Evolutionary conservation across 1,140 invertebrate genomes (phyloP), one percentile per base, ranked within the genome.

Genomic region (Antheraea mylitta): DNA sequence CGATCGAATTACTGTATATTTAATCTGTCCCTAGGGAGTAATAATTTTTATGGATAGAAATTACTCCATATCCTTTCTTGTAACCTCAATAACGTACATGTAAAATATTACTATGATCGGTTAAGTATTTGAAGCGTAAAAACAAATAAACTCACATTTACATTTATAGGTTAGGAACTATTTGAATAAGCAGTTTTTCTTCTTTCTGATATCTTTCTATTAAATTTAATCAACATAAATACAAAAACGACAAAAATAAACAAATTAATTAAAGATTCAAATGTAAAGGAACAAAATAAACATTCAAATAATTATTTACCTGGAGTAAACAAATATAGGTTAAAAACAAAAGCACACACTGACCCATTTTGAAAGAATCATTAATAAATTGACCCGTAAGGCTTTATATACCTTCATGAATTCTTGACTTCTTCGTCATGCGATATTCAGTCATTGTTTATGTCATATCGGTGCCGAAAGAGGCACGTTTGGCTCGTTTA

Each of bases 401-500:
- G 63, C 42, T 72, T 82, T 86, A 75, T 88, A 86, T 87, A 84
- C 67, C 36, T 67, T 69, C 42, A 6, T 18, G 11, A 10, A 65
- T 48, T 67, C 61, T 59, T 58, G 45, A 65, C 10, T 16, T 22
- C 64, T 71, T 76, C 73, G 77, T 80, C 70, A 74, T 77, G 72
- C 73, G 9, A 16, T 53, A 45, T 67, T 71, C 67, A 74, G 66
- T 76, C 72, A 80, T 75, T 75, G 74, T 77, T 76, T 63, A 53
- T 63, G 67, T 63, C 62, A 16, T 66, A 64, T 77, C 78, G 81
- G 78, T 76, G 68, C 69, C 13, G 16, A 61, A 70, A 36, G 30
- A 77, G 72, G 85, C 86, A 89, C 86, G 86, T 89, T 83, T 66
- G 22, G 45, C 30, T 70, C 63, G 59, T 69, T 76, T 63, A 59